Evolutionary conservation across 2,113 vertebrate genomes (phyloP), one percentile per base, ranked within the genome.

Genomic region (Lampris incognitus): DNA sequence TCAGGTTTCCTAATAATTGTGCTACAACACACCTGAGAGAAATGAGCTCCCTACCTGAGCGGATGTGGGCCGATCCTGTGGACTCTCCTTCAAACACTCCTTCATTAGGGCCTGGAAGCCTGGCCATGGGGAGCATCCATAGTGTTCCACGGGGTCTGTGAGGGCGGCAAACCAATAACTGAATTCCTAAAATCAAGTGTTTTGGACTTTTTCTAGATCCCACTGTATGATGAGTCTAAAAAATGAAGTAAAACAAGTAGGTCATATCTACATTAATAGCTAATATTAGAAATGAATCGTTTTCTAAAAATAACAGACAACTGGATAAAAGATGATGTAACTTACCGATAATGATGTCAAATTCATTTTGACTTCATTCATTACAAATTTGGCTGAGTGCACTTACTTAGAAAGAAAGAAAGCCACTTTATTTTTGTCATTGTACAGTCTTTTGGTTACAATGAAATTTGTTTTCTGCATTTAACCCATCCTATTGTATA

Each of bases 91-190:
- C 91, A 99, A 87, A 89, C 98, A 99, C 4, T 96, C 95, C 83
- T 91, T 95, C 95, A 99, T 97, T 89, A 99, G 93, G 24, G 86
- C 90, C 88, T 99, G 96, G 85, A 99, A 93, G 82, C 92, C 76
- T 6, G 96, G 97, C 98, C 98, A 99, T 0, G 97, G 95, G 0
- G 92, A 81, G 89, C 96, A 97, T 7, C 94, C 92, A 66, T 97
- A 97, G 86, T 98, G 95, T 89, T 95, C 95, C 2, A 98, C 96
- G 70, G 97, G 97, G 93, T 99, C 98, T 99, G 87, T 73, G 42
- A 0, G 24, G 24, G 24, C 24, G 10, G 6, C 5, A 50, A 10
- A 58, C 36, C 40, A 6, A 48, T 4, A 5, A 13, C 4, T 11
- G n/a, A 5, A 1, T 8, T 2, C 50, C 50, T 52, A 6, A 52